Conservation (phyloP, 2,797 vertebrate genomes). For the Rhinogobio ventralis region DNA sequence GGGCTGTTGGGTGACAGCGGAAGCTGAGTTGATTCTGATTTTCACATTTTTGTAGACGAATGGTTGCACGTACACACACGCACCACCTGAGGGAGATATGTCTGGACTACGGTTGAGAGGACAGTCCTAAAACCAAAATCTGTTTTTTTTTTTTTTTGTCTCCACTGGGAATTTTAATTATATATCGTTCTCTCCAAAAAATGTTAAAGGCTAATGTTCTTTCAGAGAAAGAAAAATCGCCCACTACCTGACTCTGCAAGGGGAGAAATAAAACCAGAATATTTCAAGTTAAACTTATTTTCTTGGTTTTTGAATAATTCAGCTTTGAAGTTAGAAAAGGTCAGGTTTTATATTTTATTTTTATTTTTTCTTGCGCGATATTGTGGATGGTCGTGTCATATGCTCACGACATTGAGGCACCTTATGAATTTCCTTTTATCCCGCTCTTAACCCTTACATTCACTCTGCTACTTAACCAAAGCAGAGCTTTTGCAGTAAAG, state of each 20-base stretch:
- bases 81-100: conserved; percentile 16
- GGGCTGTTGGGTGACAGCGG: neutral
- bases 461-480: neutral
- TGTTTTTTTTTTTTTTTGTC: neutral
- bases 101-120: neutral
- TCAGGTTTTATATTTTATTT: conserved; percentile 43
- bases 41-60: conserved; percentile 3
- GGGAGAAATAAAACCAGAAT: conserved; percentile 37
- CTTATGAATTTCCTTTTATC: conserved; percentile 4
- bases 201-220: conserved; percentile 68
- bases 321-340: conserved; percentile 62
- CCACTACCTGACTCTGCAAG: conserved; percentile 41
- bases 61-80: neutral
- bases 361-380: conserved; percentile 2
- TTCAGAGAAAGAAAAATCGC: conserved; percentile 61
- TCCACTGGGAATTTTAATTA: conserved; percentile 60
- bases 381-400: neutral
- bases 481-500: neutral
- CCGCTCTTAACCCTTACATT: neutral
- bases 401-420: conserved; percentile 12
- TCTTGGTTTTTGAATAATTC: conserved; percentile 51
- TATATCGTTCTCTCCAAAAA: conserved; percentile 63
- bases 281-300: conserved; percentile 48
- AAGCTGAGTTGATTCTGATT: conserved; percentile 18
- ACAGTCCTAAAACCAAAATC: neutral